These are phyloP conservation scores for Heliocidaris erythrogramma DNA, from an alignment of 35 echinoderm and acorn worm genomes.

Conservation along the genomic window DNA sequence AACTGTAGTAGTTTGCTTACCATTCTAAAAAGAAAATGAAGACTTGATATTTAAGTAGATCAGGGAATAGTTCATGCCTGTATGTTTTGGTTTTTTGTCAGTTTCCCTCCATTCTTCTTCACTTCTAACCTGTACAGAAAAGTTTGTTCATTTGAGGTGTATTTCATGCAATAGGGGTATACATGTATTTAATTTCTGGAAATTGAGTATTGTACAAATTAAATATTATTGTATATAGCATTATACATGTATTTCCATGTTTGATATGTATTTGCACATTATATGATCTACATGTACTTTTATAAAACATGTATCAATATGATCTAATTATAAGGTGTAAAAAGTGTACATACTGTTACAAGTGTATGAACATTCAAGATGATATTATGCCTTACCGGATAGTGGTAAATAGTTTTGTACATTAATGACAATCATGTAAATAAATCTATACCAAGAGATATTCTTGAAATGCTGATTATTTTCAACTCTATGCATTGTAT, in stretches of 20 bases:
- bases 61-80: background rate
- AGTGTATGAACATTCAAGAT: background rate
- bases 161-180: background rate
- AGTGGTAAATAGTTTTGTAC: background rate
- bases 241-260: background rate
- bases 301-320: background rate
- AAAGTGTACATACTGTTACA: too few species aligned
- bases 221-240: background rate
- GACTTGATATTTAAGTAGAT: background rate
- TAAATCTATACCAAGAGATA: background rate
- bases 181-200: background rate
- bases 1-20: background rate
- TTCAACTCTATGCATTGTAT: slow-evolving; percentile 17
- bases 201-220: background rate
- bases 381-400: background rate
- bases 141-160: background rate
- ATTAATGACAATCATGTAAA: background rate
- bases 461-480: background rate
- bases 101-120: background rate
- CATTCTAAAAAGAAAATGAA: too few species aligned
- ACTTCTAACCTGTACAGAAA: background rate
- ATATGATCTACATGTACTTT: background rate
- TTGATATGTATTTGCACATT: background rate
- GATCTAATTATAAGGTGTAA: background rate
- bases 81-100: background rate